Conservation (phyloP, 2,113 vertebrate species). For the Passerina amoena region DNA sequence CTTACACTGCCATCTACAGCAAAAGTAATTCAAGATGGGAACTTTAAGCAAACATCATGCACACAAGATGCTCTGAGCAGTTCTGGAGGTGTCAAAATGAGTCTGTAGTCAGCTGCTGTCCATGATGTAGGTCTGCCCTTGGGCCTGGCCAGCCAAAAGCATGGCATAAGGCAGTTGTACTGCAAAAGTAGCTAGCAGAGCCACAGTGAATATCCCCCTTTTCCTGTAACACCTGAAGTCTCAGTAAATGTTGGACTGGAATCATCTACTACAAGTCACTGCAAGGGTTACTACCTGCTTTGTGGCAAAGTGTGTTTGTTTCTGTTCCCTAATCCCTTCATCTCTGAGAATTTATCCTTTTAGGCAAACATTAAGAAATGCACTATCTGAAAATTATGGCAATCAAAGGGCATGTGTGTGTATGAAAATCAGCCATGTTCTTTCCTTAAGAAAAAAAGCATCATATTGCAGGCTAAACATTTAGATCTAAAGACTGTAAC, state of each 20-base stretch:
- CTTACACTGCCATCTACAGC: not conserved
- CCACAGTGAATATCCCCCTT: not conserved
- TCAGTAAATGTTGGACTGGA: not conserved
- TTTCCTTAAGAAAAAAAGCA: not conserved
- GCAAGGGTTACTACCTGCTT: not conserved
- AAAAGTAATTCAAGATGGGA: not conserved
- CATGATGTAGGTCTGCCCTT: not conserved
- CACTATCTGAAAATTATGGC: not conserved
- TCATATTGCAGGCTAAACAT: not conserved
- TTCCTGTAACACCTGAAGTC: not conserved
- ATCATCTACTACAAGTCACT: not conserved
- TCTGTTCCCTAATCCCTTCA: not conserved
- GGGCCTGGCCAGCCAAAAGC: not conserved
- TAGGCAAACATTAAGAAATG: not conserved
- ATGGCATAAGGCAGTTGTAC: not conserved
- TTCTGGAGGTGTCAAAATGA: not conserved
- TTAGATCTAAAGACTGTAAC: not conserved
- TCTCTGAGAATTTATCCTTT: not conserved
- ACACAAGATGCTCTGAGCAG: not conserved
- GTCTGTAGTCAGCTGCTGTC: not conserved
- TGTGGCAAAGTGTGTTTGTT: not conserved
- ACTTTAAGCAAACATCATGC: accelerated
- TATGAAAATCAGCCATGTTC: not conserved
- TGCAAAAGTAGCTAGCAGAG: not conserved
- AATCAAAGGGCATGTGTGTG: not conserved